phyloP scores from a whole-genome alignment of 1,140 invertebrate genomes.

The Andricus grossulariae region DNA sequence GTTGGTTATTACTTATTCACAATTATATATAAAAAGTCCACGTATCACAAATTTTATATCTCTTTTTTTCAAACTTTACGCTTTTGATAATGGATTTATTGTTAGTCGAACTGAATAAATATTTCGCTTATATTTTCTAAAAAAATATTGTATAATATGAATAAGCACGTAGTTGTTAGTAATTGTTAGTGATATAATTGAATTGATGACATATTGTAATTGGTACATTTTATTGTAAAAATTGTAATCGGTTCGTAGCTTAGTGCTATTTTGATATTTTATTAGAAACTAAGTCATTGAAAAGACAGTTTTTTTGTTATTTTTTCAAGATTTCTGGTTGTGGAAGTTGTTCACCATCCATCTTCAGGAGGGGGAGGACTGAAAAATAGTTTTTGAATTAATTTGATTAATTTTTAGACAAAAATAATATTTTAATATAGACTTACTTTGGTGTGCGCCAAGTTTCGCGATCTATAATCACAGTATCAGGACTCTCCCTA shows the following conservation, averaged over 20 bases:
- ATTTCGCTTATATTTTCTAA: too few relatives aligned
- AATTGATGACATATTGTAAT: neutral
- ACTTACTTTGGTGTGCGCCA: constrained; percentile 68
- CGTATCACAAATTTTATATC: neutral
- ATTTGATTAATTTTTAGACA: constrained; percentile 9
- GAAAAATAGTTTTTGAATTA: constrained; percentile 40
- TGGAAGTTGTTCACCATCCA: constrained; percentile 56
- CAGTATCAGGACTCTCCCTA: constrained; percentile 65
- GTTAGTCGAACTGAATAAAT: too few relatives aligned
- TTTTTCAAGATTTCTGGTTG: too few relatives aligned
- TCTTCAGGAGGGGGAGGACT: constrained; percentile 63
- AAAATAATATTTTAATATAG: constrained; percentile 29
- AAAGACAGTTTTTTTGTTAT: too few relatives aligned
- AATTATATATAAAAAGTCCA: too few relatives aligned
- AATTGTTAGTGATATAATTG: too few relatives aligned
- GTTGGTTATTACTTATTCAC: too few relatives aligned
- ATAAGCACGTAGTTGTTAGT: too few relatives aligned
- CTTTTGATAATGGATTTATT: too few relatives aligned
- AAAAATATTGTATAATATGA: too few relatives aligned
- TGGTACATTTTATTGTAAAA: neutral
- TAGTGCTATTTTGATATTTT: constrained; percentile 4
- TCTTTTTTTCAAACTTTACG: neutral
- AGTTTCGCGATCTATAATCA: constrained; percentile 61
- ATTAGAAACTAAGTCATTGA: too few relatives aligned
- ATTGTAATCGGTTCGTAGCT: neutral